Evolutionary conservation across 2,797 vertebrate genomes (phyloP).

Genomic region (Telmatherina bonti): DNA sequence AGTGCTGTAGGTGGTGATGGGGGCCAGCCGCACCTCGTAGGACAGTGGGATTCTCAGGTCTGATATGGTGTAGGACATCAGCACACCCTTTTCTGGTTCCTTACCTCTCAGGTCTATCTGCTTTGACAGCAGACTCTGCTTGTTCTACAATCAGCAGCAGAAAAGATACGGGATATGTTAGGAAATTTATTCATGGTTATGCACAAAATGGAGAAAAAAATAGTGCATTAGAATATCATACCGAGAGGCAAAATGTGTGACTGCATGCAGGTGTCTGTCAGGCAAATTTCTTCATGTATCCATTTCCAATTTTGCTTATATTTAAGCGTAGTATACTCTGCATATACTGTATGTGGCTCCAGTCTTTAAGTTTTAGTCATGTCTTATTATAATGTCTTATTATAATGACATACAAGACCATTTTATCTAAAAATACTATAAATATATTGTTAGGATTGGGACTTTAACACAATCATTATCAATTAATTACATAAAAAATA

Average conservation of each 20-base stretch:
- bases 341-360: too few relatives aligned
- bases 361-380: not conserved
- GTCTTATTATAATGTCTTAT: not conserved
- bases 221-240: constrained; percentile 4
- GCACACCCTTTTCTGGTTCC: constrained; percentile 89
- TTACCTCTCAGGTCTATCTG: constrained; percentile 86
- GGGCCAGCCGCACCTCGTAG: constrained; percentile 92
- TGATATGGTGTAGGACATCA: constrained; percentile 87
- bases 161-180: constrained; percentile 19
- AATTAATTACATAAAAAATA: too few relatives aligned
- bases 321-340: not conserved
- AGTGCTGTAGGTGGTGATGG: constrained; percentile 90
- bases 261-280: not conserved
- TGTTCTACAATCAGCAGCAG: constrained; percentile 65
- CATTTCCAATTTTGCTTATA: not conserved
- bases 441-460: too few relatives aligned
- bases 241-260: not conserved
- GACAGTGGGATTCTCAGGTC: constrained; percentile 91
- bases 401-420: too few relatives aligned
- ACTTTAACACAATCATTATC: too few relatives aligned
- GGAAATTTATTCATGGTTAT: not conserved
- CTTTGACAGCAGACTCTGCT: constrained; percentile 77
- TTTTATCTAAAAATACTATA: too few relatives aligned
- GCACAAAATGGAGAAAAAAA: not conserved
- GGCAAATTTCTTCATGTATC: not conserved